Percentiles rank a stretch among this genome's conserved stretches.
Conservation (phyloP, 2,797 vertebrate species). For the Acrossocheilus wenchowensis region DNA sequence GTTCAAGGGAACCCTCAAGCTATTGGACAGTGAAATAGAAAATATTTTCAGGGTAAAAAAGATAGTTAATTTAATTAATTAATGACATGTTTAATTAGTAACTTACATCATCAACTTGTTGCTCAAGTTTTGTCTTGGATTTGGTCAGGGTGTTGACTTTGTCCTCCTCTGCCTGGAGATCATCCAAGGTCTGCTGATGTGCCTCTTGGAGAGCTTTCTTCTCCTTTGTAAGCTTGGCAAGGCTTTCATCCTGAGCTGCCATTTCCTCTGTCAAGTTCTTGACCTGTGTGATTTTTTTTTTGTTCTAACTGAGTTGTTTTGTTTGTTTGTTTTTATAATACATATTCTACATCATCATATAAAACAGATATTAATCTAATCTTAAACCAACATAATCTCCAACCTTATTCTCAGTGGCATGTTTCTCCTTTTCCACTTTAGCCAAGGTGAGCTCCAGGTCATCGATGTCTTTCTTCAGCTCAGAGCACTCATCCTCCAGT, state of each 20-base stretch:
- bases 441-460: slow-evolving; percentile 87
- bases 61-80: no score
- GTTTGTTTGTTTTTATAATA: background rate
- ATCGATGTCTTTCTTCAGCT: slow-evolving; percentile 89
- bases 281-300: slow-evolving; percentile 65
- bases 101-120: slow-evolving; percentile 89
- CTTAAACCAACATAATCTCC: no score
- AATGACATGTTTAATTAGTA: background rate
- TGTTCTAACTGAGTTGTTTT: background rate
- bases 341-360: background rate
- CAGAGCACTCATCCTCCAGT: slow-evolving; percentile 87
- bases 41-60: no score
- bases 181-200: slow-evolving; percentile 74
- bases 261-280: slow-evolving; percentile 78
- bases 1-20: slow-evolving; percentile 87
- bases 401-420: no score
- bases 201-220: slow-evolving; percentile 75
- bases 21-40: slow-evolving; percentile 53
- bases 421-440: slow-evolving; percentile 65
- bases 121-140: slow-evolving; percentile 85
- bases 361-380: slow-evolving; percentile 47
- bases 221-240: slow-evolving; percentile 75
- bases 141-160: slow-evolving; percentile 85
- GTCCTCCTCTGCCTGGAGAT: slow-evolving; percentile 81
- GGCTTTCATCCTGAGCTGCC: slow-evolving; percentile 79